Base-by-base conservation (phyloP, 2,113 vertebrate species). In the Strix aluco region DNA sequence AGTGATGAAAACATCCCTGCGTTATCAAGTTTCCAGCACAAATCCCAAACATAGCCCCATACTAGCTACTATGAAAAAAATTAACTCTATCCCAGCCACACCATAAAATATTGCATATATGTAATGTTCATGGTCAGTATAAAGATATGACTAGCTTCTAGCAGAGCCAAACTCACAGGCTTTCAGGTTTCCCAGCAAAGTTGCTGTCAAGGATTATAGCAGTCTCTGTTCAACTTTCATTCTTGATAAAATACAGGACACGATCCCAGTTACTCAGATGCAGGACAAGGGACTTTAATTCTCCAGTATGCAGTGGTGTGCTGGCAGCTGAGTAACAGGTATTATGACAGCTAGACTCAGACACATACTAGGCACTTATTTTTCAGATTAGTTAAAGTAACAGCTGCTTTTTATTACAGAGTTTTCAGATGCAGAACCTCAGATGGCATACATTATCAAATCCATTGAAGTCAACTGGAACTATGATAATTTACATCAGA, bases 381-480 rank as follows among this genome's bases (percentile, higher is more conserved):
- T 67, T 51, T 66, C 80, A 59, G 36, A 90, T 74, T 49, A 78
- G 74, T 52, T 92, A 55, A 80, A 79, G 44, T 27, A 91, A 63
- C 75, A 91, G 52, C 72, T 94, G 83, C 34, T 91, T 92, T 92
- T 86, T 73, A 81, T 86, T 86, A 77, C 6, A 55, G 62, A 81
- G 15, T 55, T 92, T 86, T 91, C 61, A 90, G 38, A 88, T 63
- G 38, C 46, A 91, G 59, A 94, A 83, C 22, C 10, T 95, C 91
- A 91, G 63, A 77, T 77, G 55, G 59, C 34, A 81, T 86, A 86
- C 91, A 91, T 92, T 69, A 95, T 27, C 69, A 91, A 90, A 96
- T 55, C 52, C 26, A 86, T 47, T 96, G 77, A 91, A 74, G 63
- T 71, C 1, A 3, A 62, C n/a, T 66, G 58, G 29, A 96, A 87